Percentiles rank a stretch among this genome's conserved stretches.
phyloP scores from a whole-genome alignment of 23 tunicate species.

The Trididemnum clinides region DNA sequence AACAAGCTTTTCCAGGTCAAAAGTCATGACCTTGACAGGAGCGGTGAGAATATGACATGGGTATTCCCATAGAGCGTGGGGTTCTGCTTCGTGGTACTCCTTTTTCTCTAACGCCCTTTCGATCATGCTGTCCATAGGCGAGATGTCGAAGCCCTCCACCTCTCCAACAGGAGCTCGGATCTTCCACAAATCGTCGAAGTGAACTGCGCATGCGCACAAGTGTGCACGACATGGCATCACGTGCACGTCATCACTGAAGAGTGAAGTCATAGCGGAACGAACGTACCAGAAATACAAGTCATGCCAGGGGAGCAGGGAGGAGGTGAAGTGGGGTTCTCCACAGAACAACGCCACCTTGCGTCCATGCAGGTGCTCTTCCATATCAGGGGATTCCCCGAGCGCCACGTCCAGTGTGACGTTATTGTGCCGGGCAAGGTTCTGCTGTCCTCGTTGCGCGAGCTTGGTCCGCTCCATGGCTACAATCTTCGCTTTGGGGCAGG shows the following conservation, averaged over 20 bases:
- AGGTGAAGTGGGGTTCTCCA: constrained; percentile 78
- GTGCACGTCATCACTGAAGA: constrained; percentile 13
- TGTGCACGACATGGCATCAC: constrained; percentile 58
- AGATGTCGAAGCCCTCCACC: constrained; percentile 90
- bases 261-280: constrained; percentile 39
- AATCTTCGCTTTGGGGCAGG: not conserved
- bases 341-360: constrained; percentile 36
- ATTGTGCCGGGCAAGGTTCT: constrained; percentile 40
- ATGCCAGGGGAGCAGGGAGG: constrained; percentile 86
- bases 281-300: constrained; percentile 87
- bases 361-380: not conserved
- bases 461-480: constrained; percentile 42
- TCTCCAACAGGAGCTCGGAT: constrained; percentile 92
- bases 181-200: constrained; percentile 80
- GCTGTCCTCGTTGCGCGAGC: constrained; percentile 59
- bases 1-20: constrained; percentile 54
- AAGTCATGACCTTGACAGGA: constrained; percentile 44
- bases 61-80: constrained; percentile 94
- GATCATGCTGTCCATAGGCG: constrained; percentile 85
- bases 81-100: constrained; percentile 79
- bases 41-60: constrained; percentile 51
- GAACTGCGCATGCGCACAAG: constrained; percentile 60
- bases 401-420: not conserved
- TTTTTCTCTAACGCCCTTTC: constrained; percentile 61
- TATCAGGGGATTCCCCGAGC: not conserved